Percentiles rank a stretch among this genome's conserved stretches.
phyloP scores from a whole-genome alignment of 2,888 invertebrate genomes.

The Macropis europaea region DNA sequence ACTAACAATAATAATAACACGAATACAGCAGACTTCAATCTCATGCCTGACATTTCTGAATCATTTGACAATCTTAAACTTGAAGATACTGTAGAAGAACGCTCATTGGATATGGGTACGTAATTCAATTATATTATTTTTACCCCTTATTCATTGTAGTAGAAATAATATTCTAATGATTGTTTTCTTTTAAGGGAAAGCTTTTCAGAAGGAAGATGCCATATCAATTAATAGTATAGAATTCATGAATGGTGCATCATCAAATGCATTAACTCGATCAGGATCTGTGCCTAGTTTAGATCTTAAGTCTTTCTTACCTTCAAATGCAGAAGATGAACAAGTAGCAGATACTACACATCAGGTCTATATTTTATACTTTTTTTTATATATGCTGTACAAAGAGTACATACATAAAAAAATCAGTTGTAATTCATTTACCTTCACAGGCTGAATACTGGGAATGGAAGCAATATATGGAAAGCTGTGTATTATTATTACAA shows the following conservation, averaged over 20 bases:
- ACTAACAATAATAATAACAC: slow-evolving; percentile 53
- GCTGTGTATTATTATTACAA: slow-evolving; percentile 81
- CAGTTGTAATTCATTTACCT: not conserved
- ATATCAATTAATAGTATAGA: slow-evolving; percentile 78
- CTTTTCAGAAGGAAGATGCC: slow-evolving; percentile 73
- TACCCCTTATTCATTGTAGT: not conserved
- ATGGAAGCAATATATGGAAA: slow-evolving; percentile 80
- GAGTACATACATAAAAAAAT: not conserved
- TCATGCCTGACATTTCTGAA: slow-evolving; percentile 70
- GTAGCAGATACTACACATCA: slow-evolving; percentile 73
- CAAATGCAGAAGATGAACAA: slow-evolving; percentile 73
- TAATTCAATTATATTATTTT: not conserved
- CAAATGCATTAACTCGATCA: slow-evolving; percentile 74
- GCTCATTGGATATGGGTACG: slow-evolving; percentile 67
- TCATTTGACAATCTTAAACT: slow-evolving; percentile 72
- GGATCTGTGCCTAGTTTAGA: slow-evolving; percentile 79
- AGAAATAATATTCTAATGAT: not conserved
- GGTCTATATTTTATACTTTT: slow-evolving; percentile 60
- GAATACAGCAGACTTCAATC: slow-evolving; percentile 62
- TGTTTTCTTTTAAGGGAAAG: slow-evolving; percentile 68
- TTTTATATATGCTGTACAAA: slow-evolving; percentile 1
- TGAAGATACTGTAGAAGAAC: slow-evolving; percentile 60
- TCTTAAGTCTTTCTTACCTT: slow-evolving; percentile 76
- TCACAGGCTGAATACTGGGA: slow-evolving; percentile 76
- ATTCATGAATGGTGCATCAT: slow-evolving; percentile 64